Evolutionary conservation across 1,140 invertebrate species (phyloP).

Genomic region (Protaetia brevitarsis): DNA sequence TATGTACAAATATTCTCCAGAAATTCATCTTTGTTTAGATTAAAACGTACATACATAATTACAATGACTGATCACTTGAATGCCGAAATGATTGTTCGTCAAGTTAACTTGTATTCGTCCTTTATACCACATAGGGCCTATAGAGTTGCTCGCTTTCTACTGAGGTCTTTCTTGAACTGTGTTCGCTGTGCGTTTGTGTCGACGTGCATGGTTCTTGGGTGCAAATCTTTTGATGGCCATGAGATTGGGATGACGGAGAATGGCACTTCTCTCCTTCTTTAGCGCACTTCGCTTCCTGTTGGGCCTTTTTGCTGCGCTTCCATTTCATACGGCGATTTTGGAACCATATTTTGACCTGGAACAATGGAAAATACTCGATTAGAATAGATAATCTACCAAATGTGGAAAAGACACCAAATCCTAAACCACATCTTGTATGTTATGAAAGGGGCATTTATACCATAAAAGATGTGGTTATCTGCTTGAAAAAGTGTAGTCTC

Average conservation of each 20-base stretch:
- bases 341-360: slow-evolving; percentile 93
- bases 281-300: slow-evolving; percentile 64
- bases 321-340: slow-evolving; percentile 96
- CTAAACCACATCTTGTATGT: too few species aligned
- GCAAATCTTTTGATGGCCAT: not conserved
- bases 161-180: slow-evolving; percentile 28
- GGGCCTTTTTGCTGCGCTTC: slow-evolving; percentile 92
- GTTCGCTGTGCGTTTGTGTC: slow-evolving; percentile 29
- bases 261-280: slow-evolving; percentile 34
- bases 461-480: too few species aligned
- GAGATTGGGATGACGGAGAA: not conserved
- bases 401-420: too few species aligned
- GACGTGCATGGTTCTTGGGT: slow-evolving; percentile 25
- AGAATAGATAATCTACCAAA: too few species aligned
- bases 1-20: not conserved
- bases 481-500: too few species aligned
- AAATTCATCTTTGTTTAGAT: too few species aligned
- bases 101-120: not conserved
- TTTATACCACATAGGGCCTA: slow-evolving; percentile 47
- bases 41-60: not conserved
- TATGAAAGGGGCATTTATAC: too few species aligned
- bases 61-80: not conserved
- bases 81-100: not conserved
- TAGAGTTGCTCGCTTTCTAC: slow-evolving; percentile 45
- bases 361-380: too few species aligned